Base-by-base conservation (phyloP, 1,140 invertebrate genomes). In the Hyles vespertilio region DNA sequence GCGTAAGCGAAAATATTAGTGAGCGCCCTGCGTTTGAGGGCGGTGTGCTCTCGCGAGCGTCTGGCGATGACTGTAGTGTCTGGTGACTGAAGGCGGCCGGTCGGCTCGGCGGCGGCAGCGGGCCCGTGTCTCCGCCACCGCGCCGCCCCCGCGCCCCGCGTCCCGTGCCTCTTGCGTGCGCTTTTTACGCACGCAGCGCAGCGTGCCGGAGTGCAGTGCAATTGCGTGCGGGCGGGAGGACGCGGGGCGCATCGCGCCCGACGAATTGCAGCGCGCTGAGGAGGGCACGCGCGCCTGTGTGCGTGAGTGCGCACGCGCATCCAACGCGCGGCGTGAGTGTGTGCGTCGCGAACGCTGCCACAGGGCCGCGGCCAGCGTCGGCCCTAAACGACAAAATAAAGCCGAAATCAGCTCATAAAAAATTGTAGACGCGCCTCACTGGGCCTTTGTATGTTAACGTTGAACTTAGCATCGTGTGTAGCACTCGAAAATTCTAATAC, bases 151-250 rank as follows among this genome's bases (percentile, higher is more conserved):
- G 63, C 72, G 59, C 79, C 76, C 76, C 83, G 72, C 84, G 59
- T 77, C 76, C 76, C 83, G 72, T 83, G 55, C 77, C 81, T 77
- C 77, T 77, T 79, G 75, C 79, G 81, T 83, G 82, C 82, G 79
- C 79, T 84, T 83, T 89, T 87, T 87, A 87, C 85, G 85, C 85
- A 87, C 81, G 81, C 77, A 77, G 70, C 78, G 73, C 76, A 71
- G 66, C 66, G 61, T 64, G 68, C 69, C 62, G 62, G 70, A 85
- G 83, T 88, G 81, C 84, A 87, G 78, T 87, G 83, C 85, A 87
- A 87, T 87, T 87, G 84, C 84, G 81, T 84, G 81, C 81, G 79
- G 79, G 79, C 69, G 62, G 61, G 67, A 69, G 73, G 70, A 75
- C 70, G 73, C 73, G 78, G 72, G 67, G 65, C 65, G 71, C 62